Base-by-base conservation (phyloP, 2,113 vertebrate species). In the Corydoras maculifer region DNA sequence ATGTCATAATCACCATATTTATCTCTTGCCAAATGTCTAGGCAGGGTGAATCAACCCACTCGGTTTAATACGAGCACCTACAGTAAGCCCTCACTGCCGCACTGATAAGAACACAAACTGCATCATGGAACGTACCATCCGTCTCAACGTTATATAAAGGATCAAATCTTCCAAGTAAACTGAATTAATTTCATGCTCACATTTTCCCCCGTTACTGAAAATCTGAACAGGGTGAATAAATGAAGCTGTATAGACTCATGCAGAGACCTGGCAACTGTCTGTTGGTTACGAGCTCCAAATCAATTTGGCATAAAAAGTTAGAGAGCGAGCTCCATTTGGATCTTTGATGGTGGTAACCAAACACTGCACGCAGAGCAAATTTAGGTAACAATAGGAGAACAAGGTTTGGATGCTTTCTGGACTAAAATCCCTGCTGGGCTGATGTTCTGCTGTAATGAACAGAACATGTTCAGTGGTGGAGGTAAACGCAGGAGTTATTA, bases 1-100 rank as follows among this genome's bases (percentile, higher is more conserved):
- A 58, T 43, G 65, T 68, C 65, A 68, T 68, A 58, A 58, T 43
- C 31, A 58, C 15, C 30, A 35, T n/a, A 68, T 68, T 58, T 53
- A 10, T 68, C 65, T 68, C 65, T 58, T 53, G 51, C 65, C 65
- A 68, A 53, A 67, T 51, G 18, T 32, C 3, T 13, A 67, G 65
- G 53, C 65, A 67, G 53, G 43, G 53, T 15, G 13, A 31, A 35
- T 58, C 65, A 43, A 4, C 53, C 65, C 31, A 31, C 65, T 68
- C 65, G 11, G 5, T 68, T 68, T 57, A 55, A 55, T 55, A 48
- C 31, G 29, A 54, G 29, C 51, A 9, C 31, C 51, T 50, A 43
- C 35, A 43, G 35, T 43, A 25, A 15, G 35, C 62, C 18, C 61
- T 57, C 12, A n/a, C 54, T n/a, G 54, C 54, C 13, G n/a, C 54